Evolutionary conservation across 1,140 invertebrate genomes (phyloP).

Genomic region (Leptopilina clavipes): DNA sequence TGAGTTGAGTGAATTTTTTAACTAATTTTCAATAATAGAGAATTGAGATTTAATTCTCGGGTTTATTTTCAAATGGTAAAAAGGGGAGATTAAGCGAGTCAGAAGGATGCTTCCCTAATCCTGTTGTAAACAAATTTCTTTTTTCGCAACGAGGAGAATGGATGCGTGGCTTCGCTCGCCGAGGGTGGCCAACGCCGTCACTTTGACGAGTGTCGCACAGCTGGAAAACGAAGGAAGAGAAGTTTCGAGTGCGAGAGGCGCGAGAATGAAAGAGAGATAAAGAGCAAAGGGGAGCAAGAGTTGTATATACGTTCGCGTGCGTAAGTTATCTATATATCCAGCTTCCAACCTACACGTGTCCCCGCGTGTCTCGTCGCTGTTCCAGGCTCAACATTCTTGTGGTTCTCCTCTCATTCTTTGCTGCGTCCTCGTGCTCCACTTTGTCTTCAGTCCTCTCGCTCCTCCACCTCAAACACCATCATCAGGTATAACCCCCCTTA

Average conservation of each 20-base stretch:
- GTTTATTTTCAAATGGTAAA: too few relatives aligned
- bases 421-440: slow-evolving; percentile 47
- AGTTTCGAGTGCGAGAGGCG: slow-evolving; percentile 42
- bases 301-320: slow-evolving; percentile 50
- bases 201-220: slow-evolving; percentile 72
- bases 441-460: slow-evolving; percentile 42
- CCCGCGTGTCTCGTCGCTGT: slow-evolving; percentile 65
- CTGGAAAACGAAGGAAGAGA: slow-evolving; percentile 65
- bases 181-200: slow-evolving; percentile 71
- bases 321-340: slow-evolving; percentile 60
- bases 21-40: too few relatives aligned
- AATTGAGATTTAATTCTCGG: slow-evolving; percentile 35
- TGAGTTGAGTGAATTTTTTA: too few relatives aligned
- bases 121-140: slow-evolving; percentile 31
- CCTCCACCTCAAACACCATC: slow-evolving; percentile 57
- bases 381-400: slow-evolving; percentile 63
- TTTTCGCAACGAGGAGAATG: slow-evolving; percentile 10
- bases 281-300: slow-evolving; percentile 44
- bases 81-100: neutral
- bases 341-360: slow-evolving; percentile 72
- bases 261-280: slow-evolving; percentile 43
- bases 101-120: slow-evolving; percentile 17
- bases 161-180: slow-evolving; percentile 43
- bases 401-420: slow-evolving; percentile 48
- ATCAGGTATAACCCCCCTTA: neutral